Base-by-base conservation (phyloP, 2,113 vertebrate genomes). In the Seriola rivoliana region DNA sequence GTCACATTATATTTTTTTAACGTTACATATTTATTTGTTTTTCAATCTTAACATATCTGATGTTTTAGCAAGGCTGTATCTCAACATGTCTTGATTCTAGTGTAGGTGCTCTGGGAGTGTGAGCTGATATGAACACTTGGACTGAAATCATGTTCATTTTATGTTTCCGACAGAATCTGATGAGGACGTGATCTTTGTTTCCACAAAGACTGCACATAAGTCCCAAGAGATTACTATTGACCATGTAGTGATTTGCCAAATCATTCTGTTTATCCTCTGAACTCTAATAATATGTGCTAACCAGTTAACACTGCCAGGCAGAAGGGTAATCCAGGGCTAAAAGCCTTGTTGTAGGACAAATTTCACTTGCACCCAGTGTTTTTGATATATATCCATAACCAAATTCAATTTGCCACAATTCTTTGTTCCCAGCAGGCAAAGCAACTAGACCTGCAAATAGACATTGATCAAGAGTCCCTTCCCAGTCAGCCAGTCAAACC, bases 181-280 rank as follows among this genome's bases (percentile, higher is more conserved):
- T 58, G 82, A 85, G 14, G 88, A 90, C 4, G 82, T 92, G 75
- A 46, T 91, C 57, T 91, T 93, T 70, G 64, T 92, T 42, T 75
- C 66, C 10, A 77, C 89, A 68, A 88, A 42, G 70, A 8, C 36
- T 38, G 54, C n/a, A 32, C 2, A 11, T 13, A 69, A 32, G n/a
- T 57, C 9, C 7, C 29, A 2, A 9, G 9, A 68, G 42, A 66
- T 71, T 14, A 3, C 23, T 16, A 23, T 91, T 69, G 83, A 88
- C 70, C 38, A 77, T 88, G 88, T 91, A 91, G 44, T 14, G n/a
- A 29, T 64, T 12, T n/a, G 5, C 2, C 50, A 17, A 2, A 19
- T 52, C 63, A 52, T 0, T 54, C 29, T 29, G 29, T 29, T 29
- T 29, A 42, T 54, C 25, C 5, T 34, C 46, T 55, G 14, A 57